Percentiles rank a stretch among this genome's conserved stretches.
Evolutionary conservation across 1,140 invertebrate genomes (phyloP).

Genomic region (honey bee (Apis mellifera)): Amel_HAv3.1 CM009943.2:6462001-6462500

Average conservation of each 20-base stretch:
- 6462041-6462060: constrained; percentile 14
- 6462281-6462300: constrained; percentile 82
- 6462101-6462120: not conserved
- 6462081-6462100: not conserved
- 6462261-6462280: constrained; percentile 81
- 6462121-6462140: constrained; percentile 46
- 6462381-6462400: constrained; percentile 65
- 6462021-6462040: not conserved
- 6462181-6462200: constrained; percentile 71
- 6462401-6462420: constrained; percentile 50
- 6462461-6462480: constrained; percentile 49
- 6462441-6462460: constrained; percentile 16
- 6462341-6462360: constrained; percentile 77
- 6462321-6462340: constrained; percentile 63
- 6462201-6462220: constrained; percentile 82
- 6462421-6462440: constrained; percentile 38
- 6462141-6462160: constrained; percentile 57
- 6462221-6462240: constrained; percentile 83
- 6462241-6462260: constrained; percentile 83
- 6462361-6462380: constrained; percentile 80
- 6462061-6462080: constrained; percentile 33
- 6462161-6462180: constrained; percentile 72
- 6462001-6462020: constrained; percentile 44
- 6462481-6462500: constrained; percentile 29
- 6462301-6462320: constrained; percentile 81